Evolutionary conservation across 2,888 invertebrate genomes (phyloP), one percentile per base, ranked within the genome.

Genomic region (Apeira syringaria): DNA sequence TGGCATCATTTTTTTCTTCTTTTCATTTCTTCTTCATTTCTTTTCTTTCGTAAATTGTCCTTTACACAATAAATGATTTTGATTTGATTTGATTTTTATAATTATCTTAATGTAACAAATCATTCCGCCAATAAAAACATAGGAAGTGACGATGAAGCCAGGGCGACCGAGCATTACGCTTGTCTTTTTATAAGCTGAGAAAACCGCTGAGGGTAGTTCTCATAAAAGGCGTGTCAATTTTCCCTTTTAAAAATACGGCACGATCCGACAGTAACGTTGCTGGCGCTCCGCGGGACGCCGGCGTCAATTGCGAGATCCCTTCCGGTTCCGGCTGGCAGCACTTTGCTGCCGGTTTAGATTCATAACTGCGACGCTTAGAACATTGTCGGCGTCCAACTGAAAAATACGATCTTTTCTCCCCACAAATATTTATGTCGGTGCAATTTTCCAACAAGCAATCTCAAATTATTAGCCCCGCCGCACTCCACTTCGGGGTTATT

Each of bases 271-370:
- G 56, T 54, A 50, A 53, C 64, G 53, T 71, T 56, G 63, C 64
- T 57, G 58, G 59, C 48, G 61, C 77, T 61, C 83, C 61, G 69
- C 74, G 78, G 80, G 84, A 70, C 54, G 72, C 69, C 68, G 66
- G 75, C 74, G 73, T 76, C 82, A 76, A 81, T 84, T 80, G 82
- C 83, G 77, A 80, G 78, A 80, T 84, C 81, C 74, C 77, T 78
- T 86, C 85, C 85, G 79, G 53, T 84, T 86, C 84, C 85, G 82
- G 71, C 62, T 58, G 61, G 56, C 68, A 68, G 72, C 70, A 74
- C 70, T 68, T 70, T 58, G 64, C 71, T 68, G 64, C 77, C 75
- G 76, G 74, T 65, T 73, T 68, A 69, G 74, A 70, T 72, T 71
- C 74, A 75, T 77, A 76, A 77, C 75, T 74, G 62, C 56, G 67